Base-by-base conservation (phyloP, 2,888 invertebrate species). In the Agonopterix arenella region DNA sequence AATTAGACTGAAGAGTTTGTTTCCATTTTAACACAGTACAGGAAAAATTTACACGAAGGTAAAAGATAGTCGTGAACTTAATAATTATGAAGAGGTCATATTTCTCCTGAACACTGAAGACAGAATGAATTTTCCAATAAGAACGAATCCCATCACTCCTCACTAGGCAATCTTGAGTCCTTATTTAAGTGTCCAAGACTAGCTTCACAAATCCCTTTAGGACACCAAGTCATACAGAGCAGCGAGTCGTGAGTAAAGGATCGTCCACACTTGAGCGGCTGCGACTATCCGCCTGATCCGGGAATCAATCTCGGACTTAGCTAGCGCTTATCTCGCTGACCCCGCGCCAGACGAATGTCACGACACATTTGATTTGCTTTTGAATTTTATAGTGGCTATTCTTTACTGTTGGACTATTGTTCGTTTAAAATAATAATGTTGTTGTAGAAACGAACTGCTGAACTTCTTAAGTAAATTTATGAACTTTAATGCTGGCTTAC, bases 291-390 rank as follows among this genome's bases (percentile, higher is more conserved):
- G 70, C 43, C 64, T 84, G 82, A 86, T 84, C 88, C 85, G 71
- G 76, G 84, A 81, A 89, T 88, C 88, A 86, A 86, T 88, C 88
- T 82, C 68, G 68, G 82, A 77, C 73, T 84, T 82, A 81, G 66
- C 60, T 64, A 56, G 69, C 61, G 70, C 80, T 84, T 88, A 88
- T 88, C 88, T 86, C 60, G 58, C 75, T 83, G 84, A 84, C 84
- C 85, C 82, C 73, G 75, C 69, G 62, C 70, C 70, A 62, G 70
- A 70, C 72, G 62, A 73, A 71, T 77, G 76, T 79, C 81, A 76
- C 74, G 73, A 76, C 70, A 70, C 76, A 69, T 76, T 72, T 75
- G 70, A 76, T 74, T 78, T 72, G 71, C 70, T 76, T 73, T 73
- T 68, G 63, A 78, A 77, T 76, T 76, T 76, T 70, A 60, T 59